phyloP scores from a whole-genome alignment of 2,113 vertebrate species.

The Ptychochromis oligacanthus region DNA sequence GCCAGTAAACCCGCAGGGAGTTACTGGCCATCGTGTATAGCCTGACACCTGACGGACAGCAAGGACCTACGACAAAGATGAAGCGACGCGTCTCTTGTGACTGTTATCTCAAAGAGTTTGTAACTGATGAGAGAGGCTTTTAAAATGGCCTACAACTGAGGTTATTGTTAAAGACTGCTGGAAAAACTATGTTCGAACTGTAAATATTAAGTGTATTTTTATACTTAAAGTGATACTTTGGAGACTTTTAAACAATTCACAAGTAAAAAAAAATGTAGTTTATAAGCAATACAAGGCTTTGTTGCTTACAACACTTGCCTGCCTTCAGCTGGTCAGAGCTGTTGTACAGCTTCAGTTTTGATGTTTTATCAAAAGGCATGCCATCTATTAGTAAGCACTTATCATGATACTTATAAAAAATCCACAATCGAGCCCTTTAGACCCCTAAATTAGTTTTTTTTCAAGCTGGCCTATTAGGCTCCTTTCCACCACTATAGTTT shows the following conservation, averaged over 20 bases:
- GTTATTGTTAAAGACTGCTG: neutral
- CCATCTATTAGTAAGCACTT: neutral
- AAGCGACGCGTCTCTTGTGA: neutral
- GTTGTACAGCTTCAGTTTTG: neutral
- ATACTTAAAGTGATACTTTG: too few species aligned
- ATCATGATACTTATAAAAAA: neutral
- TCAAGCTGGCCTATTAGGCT: neutral
- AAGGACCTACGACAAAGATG: conserved; percentile 79
- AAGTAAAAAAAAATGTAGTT: too few species aligned
- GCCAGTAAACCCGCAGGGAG: conserved; percentile 87
- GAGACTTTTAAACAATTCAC: too few species aligned
- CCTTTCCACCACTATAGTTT: neutral
- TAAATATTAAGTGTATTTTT: too few species aligned
- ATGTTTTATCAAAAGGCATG: neutral
- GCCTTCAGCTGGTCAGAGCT: too few species aligned
- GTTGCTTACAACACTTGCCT: too few species aligned
- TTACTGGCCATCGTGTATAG: conserved; percentile 81
- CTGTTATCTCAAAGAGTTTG: neutral
- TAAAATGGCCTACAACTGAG: too few species aligned
- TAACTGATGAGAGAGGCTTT: neutral
- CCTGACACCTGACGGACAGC: conserved; percentile 89
- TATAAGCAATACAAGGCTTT: too few species aligned
- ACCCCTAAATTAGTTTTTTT: neutral
- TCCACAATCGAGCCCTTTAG: neutral
- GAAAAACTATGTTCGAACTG: neutral